phyloP scores from a whole-genome alignment of 2,113 vertebrate genomes.

The Onychorhynchus coronatus region DNA sequence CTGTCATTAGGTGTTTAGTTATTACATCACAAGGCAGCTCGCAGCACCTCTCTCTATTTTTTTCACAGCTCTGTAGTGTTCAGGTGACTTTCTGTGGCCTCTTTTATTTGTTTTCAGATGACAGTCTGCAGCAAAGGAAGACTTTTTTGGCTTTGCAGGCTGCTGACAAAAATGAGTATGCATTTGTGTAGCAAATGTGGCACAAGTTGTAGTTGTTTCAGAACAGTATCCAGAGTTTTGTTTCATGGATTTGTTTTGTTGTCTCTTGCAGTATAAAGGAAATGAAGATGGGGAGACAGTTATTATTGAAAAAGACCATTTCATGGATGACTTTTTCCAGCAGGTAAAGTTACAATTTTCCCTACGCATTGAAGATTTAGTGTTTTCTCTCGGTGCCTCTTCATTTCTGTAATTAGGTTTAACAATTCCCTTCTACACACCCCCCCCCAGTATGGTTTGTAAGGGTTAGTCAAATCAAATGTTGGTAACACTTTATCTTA shows the following conservation, averaged over 20 bases:
- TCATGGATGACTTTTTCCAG: slow-evolving; percentile 93
- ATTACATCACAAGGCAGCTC: not conserved
- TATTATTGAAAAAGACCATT: slow-evolving; percentile 83
- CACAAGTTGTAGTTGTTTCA: not conserved
- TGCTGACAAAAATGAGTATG: fast-evolving
- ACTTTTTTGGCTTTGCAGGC: not conserved
- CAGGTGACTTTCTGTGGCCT: not conserved
- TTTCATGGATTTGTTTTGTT: not conserved
- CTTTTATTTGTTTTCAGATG: not conserved
- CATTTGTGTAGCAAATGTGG: not conserved
- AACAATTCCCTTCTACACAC: not conserved
- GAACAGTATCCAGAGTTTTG: not conserved
- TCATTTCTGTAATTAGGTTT: not conserved
- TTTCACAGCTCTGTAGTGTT: not conserved
- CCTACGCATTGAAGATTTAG: not conserved
- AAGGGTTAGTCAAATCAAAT: not conserved
- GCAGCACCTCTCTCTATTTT: not conserved
- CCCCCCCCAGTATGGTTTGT: not conserved
- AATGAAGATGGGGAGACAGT: slow-evolving; percentile 81
- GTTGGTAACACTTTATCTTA: not conserved
- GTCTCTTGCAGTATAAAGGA: slow-evolving; percentile 70
- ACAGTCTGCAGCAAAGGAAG: not conserved
- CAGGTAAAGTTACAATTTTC: slow-evolving; percentile 73
- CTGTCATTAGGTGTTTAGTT: not conserved
- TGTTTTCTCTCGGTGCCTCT: not conserved